Base-by-base conservation (phyloP, 2,888 invertebrate genomes). In the Entomobrya multifasciata region DNA sequence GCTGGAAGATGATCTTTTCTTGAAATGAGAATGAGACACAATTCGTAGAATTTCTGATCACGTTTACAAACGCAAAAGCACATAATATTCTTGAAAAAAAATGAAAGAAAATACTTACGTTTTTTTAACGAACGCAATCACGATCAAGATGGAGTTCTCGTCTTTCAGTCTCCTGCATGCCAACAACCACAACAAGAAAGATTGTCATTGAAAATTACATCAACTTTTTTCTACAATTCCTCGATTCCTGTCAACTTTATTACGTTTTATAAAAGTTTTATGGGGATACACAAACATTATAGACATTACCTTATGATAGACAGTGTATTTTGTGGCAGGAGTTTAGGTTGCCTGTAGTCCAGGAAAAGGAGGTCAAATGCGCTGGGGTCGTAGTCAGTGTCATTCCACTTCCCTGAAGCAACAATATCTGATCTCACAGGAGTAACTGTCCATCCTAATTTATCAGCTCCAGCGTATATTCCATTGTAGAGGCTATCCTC, bases 91-190 rank as follows among this genome's bases (percentile, higher is more conserved):
- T n/a, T n/a, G n/a, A n/a, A n/a, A n/a, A 13, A 49, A 15, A 15
- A 15, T 49, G 13, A 30, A 25, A 65, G 5, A 27, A 27, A 36
- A 3, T 3, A 93, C 94, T 95, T 94, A 97, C 97, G 96, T 96
- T 94, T 96, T 96, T 93, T 96, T 97, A 83, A 97, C 96, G 91
- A 97, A 95, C 88, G 97, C 97, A 91, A 97, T 95, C 92, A 97
- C 94, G 92, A 96, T 95, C 91, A 96, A 94, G 92, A 95, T 95
- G 92, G 95, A 95, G 92, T 95, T 95, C 93, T 95, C 95, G 92
- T 95, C 95, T 92, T 96, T 94, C 93, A 97, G 95, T 83, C 95
- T 95, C 92, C 96, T 96, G 94, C 77, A 52, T 41, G 49, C 47
- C 47, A 72, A 72, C 1, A 22, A 60, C 2, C 13, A 15, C 1